Percentiles rank a stretch among this genome's conserved stretches.
These are phyloP conservation scores for Cololabis saira DNA, from an alignment of 2,113 vertebrate species.

Conservation along the genomic window DNA sequence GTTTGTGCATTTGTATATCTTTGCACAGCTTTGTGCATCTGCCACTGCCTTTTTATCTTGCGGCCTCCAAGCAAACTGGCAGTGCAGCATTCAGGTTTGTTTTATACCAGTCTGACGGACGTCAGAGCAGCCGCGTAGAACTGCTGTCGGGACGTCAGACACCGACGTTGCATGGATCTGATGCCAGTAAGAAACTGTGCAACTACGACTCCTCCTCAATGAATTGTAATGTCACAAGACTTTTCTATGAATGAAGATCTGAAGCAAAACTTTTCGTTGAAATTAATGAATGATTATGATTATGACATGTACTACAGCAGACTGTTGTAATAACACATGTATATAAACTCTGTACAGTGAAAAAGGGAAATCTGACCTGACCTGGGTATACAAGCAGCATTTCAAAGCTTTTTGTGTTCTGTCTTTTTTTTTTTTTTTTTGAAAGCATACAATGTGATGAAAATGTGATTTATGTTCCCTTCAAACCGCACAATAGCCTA, in stretches of 20 bases:
- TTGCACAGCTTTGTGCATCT: slow-evolving; percentile 37
- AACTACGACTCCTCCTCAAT: slow-evolving; percentile 15
- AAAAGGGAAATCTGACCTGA: slow-evolving; percentile 24
- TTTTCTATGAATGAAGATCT: not conserved
- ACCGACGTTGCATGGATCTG: slow-evolving; percentile 30
- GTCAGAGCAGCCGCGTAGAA: slow-evolving; percentile 58
- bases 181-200: slow-evolving; percentile 23
- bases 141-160: slow-evolving; percentile 40
- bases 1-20: slow-evolving; percentile 35
- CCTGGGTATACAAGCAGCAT: slow-evolving; percentile 28
- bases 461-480: slow-evolving; percentile 71
- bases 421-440: slow-evolving; percentile 30
- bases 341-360: slow-evolving; percentile 24
- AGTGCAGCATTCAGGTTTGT: slow-evolving; percentile 19
- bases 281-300: slow-evolving; percentile 18
- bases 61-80: slow-evolving; percentile 44
- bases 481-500: slow-evolving; percentile 55
- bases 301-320: slow-evolving; percentile 1
- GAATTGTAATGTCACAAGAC: slow-evolving; percentile 17
- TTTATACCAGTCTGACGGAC: slow-evolving; percentile 54
- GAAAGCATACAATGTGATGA: slow-evolving; percentile 57
- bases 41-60: slow-evolving; percentile 44
- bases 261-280: slow-evolving; percentile 16
- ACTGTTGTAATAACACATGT: slow-evolving; percentile 2
- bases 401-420: slow-evolving; percentile 35